A percentile compares a stretch with the other conserved stretches of the same genome.
Evolutionary conservation across 2,113 vertebrate species (phyloP).

Genomic region (Phalacrocorax pelagicus): DNA sequence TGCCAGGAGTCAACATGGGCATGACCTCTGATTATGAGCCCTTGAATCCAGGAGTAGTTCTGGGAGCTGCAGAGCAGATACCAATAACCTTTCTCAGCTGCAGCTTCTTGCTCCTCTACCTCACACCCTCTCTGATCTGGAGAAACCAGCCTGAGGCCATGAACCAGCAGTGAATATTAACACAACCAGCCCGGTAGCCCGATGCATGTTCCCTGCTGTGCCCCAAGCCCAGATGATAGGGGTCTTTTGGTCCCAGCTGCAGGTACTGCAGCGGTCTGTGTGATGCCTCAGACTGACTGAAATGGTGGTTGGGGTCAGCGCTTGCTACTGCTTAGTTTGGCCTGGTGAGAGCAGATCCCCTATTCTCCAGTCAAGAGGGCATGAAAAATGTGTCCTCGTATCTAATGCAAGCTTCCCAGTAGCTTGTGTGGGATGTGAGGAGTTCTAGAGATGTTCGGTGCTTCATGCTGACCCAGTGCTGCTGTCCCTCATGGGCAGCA

Average conservation of each 20-base stretch:
- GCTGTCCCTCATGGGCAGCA: background rate
- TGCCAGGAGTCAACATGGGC: background rate
- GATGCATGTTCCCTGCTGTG: background rate
- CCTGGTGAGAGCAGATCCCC: background rate
- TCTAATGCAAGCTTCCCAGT: background rate
- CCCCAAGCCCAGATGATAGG: no score
- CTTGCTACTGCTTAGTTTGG: background rate
- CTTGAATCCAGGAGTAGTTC: background rate
- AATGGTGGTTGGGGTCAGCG: background rate
- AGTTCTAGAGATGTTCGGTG: background rate
- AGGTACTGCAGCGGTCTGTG: background rate
- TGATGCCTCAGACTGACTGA: background rate
- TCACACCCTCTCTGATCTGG: background rate
- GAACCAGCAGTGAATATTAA: background rate
- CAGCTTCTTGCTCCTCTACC: background rate
- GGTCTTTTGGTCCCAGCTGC: background rate
- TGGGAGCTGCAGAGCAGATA: background rate
- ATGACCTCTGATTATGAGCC: background rate
- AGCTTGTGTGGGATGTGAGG: background rate
- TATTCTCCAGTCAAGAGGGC: rapidly evolving
- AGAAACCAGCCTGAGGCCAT: background rate
- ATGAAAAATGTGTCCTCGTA: background rate
- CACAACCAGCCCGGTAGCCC: background rate
- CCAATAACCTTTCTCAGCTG: background rate
- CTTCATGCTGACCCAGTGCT: background rate